These are phyloP conservation scores for Benthosema pterotum DNA, from an alignment of 2,797 vertebrate species.

Conservation along the genomic window DNA sequence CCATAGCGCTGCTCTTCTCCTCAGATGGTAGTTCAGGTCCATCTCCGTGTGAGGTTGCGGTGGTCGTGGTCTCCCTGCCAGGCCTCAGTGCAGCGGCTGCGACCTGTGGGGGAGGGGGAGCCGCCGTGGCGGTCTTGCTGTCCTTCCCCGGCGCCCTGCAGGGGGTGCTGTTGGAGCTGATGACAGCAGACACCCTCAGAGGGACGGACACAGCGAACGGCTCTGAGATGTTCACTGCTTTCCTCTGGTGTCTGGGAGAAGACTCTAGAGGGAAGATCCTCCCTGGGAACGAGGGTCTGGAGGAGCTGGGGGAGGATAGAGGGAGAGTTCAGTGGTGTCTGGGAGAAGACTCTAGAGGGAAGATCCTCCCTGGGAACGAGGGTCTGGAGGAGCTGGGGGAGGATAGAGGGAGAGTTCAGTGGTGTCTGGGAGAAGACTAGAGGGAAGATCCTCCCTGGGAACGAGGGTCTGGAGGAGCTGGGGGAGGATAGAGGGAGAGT, in stretches of 20 bases:
- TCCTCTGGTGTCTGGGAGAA: constrained; percentile 91
- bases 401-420: too few species aligned
- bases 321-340: too few species aligned
- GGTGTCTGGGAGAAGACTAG: constrained; percentile 91
- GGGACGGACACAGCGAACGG: constrained; percentile 96
- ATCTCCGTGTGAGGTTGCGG: too few species aligned
- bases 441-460: constrained; percentile 91
- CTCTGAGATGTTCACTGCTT: constrained; percentile 96
- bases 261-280: constrained; percentile 94
- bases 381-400: constrained; percentile 82
- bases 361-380: constrained; percentile 90
- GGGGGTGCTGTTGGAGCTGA: constrained; percentile 94
- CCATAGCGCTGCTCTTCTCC: constrained; percentile 52
- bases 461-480: constrained; percentile 84
- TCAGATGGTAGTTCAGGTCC: constrained; percentile 54
- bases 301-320: too few species aligned
- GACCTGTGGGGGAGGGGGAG: constrained; percentile 37
- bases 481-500: too few species aligned
- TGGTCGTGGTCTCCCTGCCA: constrained; percentile 51
- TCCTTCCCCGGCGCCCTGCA: constrained; percentile 88
- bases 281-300: constrained; percentile 89
- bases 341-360: constrained; percentile 93
- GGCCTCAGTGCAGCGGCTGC: constrained; percentile 55
- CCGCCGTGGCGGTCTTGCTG: constrained; percentile 49
- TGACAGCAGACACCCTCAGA: constrained; percentile 92